Percentiles rank a stretch among this genome's conserved stretches.
Evolutionary conservation across 2,113 vertebrate species (phyloP).

Genomic region (Alouatta palliata): DNA sequence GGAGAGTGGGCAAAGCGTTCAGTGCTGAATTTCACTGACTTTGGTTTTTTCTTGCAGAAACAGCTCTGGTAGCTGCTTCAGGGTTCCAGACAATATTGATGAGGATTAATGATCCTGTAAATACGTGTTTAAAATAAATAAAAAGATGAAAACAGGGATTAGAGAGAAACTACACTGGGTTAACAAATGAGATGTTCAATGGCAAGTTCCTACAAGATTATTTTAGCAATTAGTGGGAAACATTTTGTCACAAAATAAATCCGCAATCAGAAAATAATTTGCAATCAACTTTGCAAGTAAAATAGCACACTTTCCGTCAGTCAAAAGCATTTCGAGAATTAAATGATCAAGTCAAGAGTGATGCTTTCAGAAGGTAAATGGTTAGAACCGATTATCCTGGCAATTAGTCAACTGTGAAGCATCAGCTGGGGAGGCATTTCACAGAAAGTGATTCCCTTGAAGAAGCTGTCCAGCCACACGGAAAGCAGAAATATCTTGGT

Average conservation of each 20-base stretch:
- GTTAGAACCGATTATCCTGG: slow-evolving; percentile 10
- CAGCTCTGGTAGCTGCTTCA: slow-evolving; percentile 23
- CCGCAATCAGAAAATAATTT: slow-evolving; percentile 76
- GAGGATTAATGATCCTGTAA: slow-evolving; percentile 63
- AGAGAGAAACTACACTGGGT: slow-evolving; percentile 53
- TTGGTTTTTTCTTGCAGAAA: slow-evolving; percentile 1
- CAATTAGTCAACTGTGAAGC: slow-evolving; percentile 24
- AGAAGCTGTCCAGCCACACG: neutral
- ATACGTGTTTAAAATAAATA: slow-evolving; percentile 75
- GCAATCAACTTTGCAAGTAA: slow-evolving; percentile 75
- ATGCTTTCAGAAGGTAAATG: slow-evolving; percentile 50
- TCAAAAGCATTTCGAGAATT: slow-evolving; percentile 27
- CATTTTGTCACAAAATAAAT: slow-evolving; percentile 75
- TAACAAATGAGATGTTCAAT: slow-evolving; percentile 64
- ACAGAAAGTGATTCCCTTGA: neutral
- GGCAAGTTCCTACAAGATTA: slow-evolving; percentile 66
- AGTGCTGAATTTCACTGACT: neutral
- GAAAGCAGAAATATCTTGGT: neutral
- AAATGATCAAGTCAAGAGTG: slow-evolving; percentile 51
- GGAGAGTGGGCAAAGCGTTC: too few species aligned
- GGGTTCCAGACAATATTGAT: slow-evolving; percentile 60
- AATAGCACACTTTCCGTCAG: slow-evolving; percentile 36
- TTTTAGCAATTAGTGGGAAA: slow-evolving; percentile 73
- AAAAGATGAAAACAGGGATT: slow-evolving; percentile 68
- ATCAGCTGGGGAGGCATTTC: neutral